phyloP scores from a whole-genome alignment of 2,797 vertebrate genomes.

The Hylomyscus alleni region DNA sequence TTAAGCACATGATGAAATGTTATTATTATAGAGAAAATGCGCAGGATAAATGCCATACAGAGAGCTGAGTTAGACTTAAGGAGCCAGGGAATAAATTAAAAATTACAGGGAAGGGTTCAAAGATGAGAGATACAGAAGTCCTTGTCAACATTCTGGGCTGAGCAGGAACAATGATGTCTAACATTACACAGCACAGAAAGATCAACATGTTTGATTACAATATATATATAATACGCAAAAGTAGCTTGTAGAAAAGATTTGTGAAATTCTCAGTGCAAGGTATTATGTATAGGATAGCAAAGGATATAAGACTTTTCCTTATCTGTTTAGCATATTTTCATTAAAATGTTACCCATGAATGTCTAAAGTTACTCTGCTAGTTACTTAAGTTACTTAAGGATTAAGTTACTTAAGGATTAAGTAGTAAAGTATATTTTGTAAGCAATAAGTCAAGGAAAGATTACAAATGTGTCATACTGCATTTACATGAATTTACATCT shows the following conservation, averaged over 20 bases:
- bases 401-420: no score
- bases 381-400: no score
- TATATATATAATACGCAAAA: neutral
- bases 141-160: neutral
- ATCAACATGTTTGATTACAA: neutral
- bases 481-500: neutral
- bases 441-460: neutral
- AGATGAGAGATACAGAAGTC: no score
- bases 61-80: neutral
- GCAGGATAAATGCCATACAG: neutral
- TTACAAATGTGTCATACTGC: neutral
- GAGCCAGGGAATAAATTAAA: neutral
- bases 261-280: neutral
- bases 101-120: neutral
- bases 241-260: neutral
- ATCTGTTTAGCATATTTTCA: neutral
- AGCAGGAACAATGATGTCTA: neutral
- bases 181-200: neutral
- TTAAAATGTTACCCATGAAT: neutral
- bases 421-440: no score
- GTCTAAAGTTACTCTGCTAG: neutral
- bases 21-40: neutral
- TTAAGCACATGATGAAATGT: neutral
- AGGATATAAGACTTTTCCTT: neutral
- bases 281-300: neutral